Base-by-base conservation (phyloP, 2,888 invertebrate genomes). In the Metacarcinus magister region DNA sequence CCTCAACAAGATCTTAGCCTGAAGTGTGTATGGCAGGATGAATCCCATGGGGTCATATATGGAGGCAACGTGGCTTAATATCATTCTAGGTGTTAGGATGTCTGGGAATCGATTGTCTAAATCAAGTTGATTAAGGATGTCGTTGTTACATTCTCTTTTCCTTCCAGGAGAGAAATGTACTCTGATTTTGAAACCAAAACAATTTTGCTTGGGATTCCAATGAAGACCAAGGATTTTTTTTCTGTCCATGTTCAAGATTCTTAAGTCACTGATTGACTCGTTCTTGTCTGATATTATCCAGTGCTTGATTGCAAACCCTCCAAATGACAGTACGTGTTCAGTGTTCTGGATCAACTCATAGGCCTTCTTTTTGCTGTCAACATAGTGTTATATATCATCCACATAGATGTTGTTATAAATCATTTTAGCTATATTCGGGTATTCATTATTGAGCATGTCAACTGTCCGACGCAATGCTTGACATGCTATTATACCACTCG, bases 41-140 rank as follows among this genome's bases (percentile, higher is more conserved):
- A 95, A n/a, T 23, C 90, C 95, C 46, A 95, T 8, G 1, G 95
- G 90, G 28, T 95, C 89, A 90, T 39, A 95, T 19, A 95, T n/a
- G 10, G 95, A 39, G 44, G 90, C 46, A 32, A 92, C 44, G 16
- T 95, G 54, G 19, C 92, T 95, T 16, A 91, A 28, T 3, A 95
- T 13, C 32, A 54, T 39, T 32, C 67, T n/a, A 28, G 19, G 54
- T 3, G 95, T 95, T n/a, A 95, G 16, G 39, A 39, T 39, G 39
- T 39, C 39, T 39, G 39, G 39, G 39, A 39, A 39, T 39, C 39
- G 39, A 2, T 5, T 82, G 23, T 32, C n/a, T 43, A 23, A 60
- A 23, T 23, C 91, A 23, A 82, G 19, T 28, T 23, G 39, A 39
- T 7, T 32, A 7, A 92, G 13, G 3, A 23, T 43, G 23, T n/a